Conservation (phyloP, 2,888 invertebrate species). For the Papilio protenor region DNA sequence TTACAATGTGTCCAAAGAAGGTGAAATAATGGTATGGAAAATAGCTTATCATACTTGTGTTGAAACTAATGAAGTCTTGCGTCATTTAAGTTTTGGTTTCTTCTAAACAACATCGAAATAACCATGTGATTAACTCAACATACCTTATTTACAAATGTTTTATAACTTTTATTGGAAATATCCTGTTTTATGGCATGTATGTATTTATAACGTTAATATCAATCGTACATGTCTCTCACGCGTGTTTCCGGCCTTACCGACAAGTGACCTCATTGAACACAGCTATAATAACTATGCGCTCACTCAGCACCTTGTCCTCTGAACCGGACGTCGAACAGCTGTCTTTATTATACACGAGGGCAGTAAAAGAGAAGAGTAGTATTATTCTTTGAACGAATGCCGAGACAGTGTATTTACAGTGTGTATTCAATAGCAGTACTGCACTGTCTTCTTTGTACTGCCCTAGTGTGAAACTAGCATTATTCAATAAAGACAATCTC, state of each 20-base stretch:
- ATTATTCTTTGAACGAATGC: background rate
- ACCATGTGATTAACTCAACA: too few relatives aligned
- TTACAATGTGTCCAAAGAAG: too few relatives aligned
- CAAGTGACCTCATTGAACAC: slow-evolving; percentile 34
- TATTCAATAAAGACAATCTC: background rate
- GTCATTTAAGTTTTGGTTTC: too few relatives aligned
- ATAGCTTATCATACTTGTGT: background rate
- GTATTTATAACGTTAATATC: background rate
- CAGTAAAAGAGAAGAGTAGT: background rate
- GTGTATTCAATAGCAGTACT: background rate
- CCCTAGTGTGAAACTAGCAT: background rate
- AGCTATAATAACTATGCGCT: slow-evolving; percentile 27
- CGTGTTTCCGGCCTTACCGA: slow-evolving; percentile 36
- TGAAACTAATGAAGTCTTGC: too few relatives aligned
- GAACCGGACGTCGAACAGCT: slow-evolving; percentile 42
- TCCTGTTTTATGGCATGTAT: background rate
- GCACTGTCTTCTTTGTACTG: background rate
- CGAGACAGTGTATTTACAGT: background rate
- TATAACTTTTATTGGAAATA: background rate
- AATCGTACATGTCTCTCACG: slow-evolving; percentile 9
- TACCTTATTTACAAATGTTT: too few relatives aligned
- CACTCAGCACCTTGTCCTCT: slow-evolving; percentile 42
- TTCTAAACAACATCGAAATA: too few relatives aligned
- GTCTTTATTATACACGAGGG: slow-evolving; percentile 4
- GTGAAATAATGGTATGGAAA: background rate